Percentiles rank a stretch among this genome's conserved stretches.
These are phyloP conservation scores for Cyanoliseus patagonus DNA, from an alignment of 2,113 vertebrate genomes.

Conservation along the genomic window DNA sequence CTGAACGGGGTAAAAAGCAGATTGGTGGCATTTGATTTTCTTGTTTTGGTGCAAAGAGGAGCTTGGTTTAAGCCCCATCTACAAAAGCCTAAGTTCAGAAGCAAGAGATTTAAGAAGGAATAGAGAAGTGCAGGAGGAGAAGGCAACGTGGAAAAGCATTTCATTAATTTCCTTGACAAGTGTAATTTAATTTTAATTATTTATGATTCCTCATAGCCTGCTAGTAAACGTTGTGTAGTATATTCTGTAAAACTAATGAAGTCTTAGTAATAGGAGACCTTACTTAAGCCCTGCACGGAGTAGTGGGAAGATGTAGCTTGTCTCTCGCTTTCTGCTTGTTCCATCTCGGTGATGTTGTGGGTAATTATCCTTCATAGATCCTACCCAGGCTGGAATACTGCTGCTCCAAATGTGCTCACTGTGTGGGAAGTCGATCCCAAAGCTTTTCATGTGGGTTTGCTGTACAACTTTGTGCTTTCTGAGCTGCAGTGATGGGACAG, in stretches of 20 bases:
- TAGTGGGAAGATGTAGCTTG: neutral
- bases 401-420: accelerated
- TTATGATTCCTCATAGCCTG: conserved; percentile 62
- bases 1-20: neutral
- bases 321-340: neutral
- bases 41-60: neutral
- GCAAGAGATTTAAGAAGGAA: neutral
- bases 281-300: neutral
- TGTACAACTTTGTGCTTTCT: neutral
- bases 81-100: neutral
- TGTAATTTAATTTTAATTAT: conserved; percentile 75
- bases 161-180: conserved; percentile 68
- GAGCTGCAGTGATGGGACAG: neutral
- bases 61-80: neutral
- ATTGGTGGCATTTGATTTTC: neutral
- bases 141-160: neutral
- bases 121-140: neutral
- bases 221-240: conserved; percentile 66
- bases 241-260: conserved; percentile 74
- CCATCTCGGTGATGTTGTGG: neutral
- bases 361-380: neutral
- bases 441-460: neutral
- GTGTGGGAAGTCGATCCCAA: neutral
- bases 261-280: conserved; percentile 62
- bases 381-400: neutral